phyloP scores from a whole-genome alignment of 2,888 invertebrate species.

The Micoletzkya japonica region DNA sequence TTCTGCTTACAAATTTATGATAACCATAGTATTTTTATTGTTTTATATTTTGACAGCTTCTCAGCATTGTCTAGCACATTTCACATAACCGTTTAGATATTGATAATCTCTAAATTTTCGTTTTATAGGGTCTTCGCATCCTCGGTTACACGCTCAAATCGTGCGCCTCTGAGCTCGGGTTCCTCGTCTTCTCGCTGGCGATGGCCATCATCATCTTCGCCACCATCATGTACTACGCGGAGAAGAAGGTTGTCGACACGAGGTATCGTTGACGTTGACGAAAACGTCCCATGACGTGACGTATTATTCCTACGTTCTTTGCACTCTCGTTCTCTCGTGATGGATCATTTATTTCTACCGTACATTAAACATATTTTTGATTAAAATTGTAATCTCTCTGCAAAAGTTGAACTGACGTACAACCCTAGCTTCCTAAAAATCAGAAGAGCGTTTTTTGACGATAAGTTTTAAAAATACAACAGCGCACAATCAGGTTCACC shows the following conservation, averaged over 20 bases:
- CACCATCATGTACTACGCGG: slow-evolving; percentile 99
- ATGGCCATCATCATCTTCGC: slow-evolving; percentile 99
- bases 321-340: neutral
- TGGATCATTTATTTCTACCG: neutral
- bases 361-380: slow-evolving; percentile 3
- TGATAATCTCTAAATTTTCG: no score
- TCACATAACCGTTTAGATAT: no score
- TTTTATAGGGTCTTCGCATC: slow-evolving; percentile 80
- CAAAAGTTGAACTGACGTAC: neutral
- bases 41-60: no score
- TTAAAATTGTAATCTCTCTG: neutral
- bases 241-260: slow-evolving; percentile 72
- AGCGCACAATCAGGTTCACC: slow-evolving; percentile 77
- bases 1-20: no score
- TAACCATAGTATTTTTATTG: no score
- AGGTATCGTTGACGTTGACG: neutral
- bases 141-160: slow-evolving; percentile 94
- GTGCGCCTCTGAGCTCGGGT: slow-evolving; percentile 75
- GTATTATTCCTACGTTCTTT: neutral
- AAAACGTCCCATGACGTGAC: neutral
- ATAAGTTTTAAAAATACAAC: no score
- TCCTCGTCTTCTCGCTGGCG: slow-evolving; percentile 96
- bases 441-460: neutral
- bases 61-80: no score
- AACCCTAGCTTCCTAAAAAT: neutral